Percentiles rank a stretch among this genome's conserved stretches.
These are phyloP conservation scores for Polyploca ridens DNA, from an alignment of 2,888 invertebrate species.

Conservation along the genomic window DNA sequence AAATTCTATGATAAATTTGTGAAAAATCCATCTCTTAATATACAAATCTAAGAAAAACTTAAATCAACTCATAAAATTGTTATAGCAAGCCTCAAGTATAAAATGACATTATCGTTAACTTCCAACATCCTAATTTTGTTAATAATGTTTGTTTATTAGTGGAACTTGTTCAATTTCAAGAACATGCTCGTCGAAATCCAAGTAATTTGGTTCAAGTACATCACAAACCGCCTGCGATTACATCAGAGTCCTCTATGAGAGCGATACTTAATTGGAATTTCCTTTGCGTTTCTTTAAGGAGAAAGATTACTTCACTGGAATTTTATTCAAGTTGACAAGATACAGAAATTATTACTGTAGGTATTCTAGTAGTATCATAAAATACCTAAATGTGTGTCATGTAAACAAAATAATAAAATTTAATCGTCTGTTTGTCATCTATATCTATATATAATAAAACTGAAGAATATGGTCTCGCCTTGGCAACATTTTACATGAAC, in stretches of 20 bases:
- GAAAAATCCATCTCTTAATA: too few species aligned
- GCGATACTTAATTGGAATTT: constrained; percentile 7
- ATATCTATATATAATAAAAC: too few species aligned
- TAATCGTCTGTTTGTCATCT: too few species aligned
- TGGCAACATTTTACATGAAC: too few species aligned
- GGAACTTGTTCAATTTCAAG: constrained; percentile 11
- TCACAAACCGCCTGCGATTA: constrained; percentile 31
- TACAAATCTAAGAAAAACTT: neutral
- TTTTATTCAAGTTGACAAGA: neutral
- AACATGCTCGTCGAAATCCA: constrained; percentile 25
- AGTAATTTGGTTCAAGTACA: constrained; percentile 33
- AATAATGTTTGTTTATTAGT: neutral
- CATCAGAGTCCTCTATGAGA: constrained; percentile 19
- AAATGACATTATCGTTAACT: neutral
- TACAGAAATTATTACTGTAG: neutral
- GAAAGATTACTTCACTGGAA: neutral
- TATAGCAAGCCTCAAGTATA: neutral
- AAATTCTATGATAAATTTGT: neutral
- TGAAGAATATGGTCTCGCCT: too few species aligned
- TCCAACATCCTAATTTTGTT: neutral
- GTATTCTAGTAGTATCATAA: too few species aligned
- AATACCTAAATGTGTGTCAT: too few species aligned
- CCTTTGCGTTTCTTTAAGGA: neutral
- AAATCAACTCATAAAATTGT: neutral
- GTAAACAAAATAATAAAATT: too few species aligned